A percentile compares a stretch with the other conserved stretches of the same genome.
Conservation (phyloP, 2,113 vertebrate genomes). For the Lutjanus erythropterus region DNA sequence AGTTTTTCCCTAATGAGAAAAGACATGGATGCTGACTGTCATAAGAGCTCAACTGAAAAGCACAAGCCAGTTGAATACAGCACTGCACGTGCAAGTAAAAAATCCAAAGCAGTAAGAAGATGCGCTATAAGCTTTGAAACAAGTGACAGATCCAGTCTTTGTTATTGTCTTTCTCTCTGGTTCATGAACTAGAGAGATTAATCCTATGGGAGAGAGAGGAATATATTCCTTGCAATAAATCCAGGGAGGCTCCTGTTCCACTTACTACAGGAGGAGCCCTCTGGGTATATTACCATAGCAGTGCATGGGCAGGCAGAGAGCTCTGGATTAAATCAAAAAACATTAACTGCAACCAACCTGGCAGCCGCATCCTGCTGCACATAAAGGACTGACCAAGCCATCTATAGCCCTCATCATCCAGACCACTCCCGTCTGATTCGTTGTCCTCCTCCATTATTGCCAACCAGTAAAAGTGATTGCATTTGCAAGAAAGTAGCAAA, state of each 20-base stretch:
- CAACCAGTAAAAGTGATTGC: slow-evolving; percentile 27
- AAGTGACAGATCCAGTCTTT: slow-evolving; percentile 29
- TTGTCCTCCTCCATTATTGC: slow-evolving; percentile 23
- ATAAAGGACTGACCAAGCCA: slow-evolving; percentile 37
- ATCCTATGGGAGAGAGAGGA: slow-evolving; percentile 42
- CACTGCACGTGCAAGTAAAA: background rate
- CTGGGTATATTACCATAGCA: slow-evolving; percentile 55
- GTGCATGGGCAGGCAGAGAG: slow-evolving; percentile 44
- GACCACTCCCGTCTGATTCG: background rate
- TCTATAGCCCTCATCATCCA: slow-evolving; percentile 22
- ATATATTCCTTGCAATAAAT: slow-evolving; percentile 51
- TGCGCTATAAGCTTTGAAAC: slow-evolving; percentile 21
- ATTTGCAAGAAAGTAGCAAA: slow-evolving; percentile 47
- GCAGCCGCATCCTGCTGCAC: slow-evolving; percentile 66
- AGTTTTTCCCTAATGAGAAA: slow-evolving; percentile 39
- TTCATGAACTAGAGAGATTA: slow-evolving; percentile 59
- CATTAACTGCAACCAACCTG: slow-evolving; percentile 68
- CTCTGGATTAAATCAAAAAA: slow-evolving; percentile 76
- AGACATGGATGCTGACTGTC: slow-evolving; percentile 9
- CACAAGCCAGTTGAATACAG: background rate
- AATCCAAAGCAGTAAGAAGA: slow-evolving; percentile 1
- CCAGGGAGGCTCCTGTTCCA: slow-evolving; percentile 50
- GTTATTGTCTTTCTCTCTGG: slow-evolving; percentile 28
- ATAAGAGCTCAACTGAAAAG: slow-evolving; percentile 15
- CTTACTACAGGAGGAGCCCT: slow-evolving; percentile 45